These are phyloP conservation scores for Spodoptera frugiperda DNA, from an alignment of 1,140 invertebrate species.

Conservation along the genomic window DNA sequence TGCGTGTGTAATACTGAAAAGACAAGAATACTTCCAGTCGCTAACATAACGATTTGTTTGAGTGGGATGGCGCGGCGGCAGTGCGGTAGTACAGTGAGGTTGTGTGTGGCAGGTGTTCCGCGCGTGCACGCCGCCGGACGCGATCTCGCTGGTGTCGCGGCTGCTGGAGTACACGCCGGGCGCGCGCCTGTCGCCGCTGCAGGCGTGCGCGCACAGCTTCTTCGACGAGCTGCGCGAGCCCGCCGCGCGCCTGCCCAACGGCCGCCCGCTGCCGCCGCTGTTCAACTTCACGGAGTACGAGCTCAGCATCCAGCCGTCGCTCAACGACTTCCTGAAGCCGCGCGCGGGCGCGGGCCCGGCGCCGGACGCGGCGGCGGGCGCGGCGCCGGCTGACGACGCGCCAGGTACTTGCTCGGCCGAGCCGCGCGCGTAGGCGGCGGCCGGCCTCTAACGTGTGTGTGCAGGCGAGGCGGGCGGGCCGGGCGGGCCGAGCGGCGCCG, in stretches of 20 bases:
- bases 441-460: conserved; percentile 39
- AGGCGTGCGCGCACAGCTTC: conserved; percentile 99
- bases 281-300: conserved; percentile 99
- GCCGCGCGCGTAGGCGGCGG: conserved; percentile 87
- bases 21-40: conserved; percentile 21
- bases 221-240: conserved; percentile 98
- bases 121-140: conserved; percentile 97
- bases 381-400: conserved; percentile 53
- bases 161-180: conserved; percentile 99
- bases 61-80: neutral
- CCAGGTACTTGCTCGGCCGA: conserved; percentile 64
- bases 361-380: conserved; percentile 56
- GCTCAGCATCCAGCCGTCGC: conserved; percentile 91
- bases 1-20: conserved; percentile 33
- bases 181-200: conserved; percentile 96
- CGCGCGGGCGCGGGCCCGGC: conserved; percentile 84
- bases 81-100: neutral
- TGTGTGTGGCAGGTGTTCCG: conserved; percentile 95
- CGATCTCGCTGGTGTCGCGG: conserved; percentile 98
- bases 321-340: conserved; percentile 92
- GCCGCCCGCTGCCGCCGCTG: conserved; percentile 96
- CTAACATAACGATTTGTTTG: conserved; percentile 35
- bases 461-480: conserved; percentile 67
- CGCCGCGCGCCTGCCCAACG: conserved; percentile 96
- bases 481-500: conserved; percentile 61